Evolutionary conservation across 2,888 invertebrate species (phyloP).

Genomic region (Oxytorus armatus): DNA sequence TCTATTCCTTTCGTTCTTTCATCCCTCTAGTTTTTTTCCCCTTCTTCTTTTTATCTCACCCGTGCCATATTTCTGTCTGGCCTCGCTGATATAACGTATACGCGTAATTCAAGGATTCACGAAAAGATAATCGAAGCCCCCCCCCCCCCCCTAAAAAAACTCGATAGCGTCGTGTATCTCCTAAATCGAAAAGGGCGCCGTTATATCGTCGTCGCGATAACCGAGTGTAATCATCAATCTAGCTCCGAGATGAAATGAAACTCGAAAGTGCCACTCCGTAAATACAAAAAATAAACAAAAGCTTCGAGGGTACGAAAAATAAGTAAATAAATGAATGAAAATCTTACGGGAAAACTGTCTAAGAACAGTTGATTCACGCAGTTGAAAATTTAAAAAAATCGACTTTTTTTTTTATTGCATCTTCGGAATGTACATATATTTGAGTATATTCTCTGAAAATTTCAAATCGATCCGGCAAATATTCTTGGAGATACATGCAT

Average conservation of each 20-base stretch:
- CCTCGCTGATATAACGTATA: neutral
- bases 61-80: conserved; percentile 8
- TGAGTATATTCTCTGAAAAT: too few relatives aligned
- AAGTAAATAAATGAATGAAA: neutral
- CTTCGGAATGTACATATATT: too few relatives aligned
- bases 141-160: too few relatives aligned
- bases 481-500: too few relatives aligned
- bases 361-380: too few relatives aligned
- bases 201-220: conserved; percentile 19
- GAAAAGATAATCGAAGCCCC: conserved; percentile 20
- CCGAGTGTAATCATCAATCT: conserved; percentile 39
- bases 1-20: conserved; percentile 19
- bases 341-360: too few relatives aligned
- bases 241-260: conserved; percentile 29
- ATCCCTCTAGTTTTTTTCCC: conserved; percentile 10
- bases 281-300: neutral
- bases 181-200: neutral
- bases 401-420: too few relatives aligned
- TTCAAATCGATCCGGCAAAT: too few relatives aligned
- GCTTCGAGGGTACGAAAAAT: neutral
- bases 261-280: conserved; percentile 19
- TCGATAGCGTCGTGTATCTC: conserved; percentile 30
- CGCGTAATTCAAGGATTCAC: conserved; percentile 1
- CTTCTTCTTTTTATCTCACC: neutral
- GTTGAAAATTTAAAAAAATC: too few relatives aligned